Percentiles rank a stretch among this genome's conserved stretches.
Evolutionary conservation across 1,140 invertebrate genomes (phyloP).

Genomic region (Colletes latitarsis): DNA sequence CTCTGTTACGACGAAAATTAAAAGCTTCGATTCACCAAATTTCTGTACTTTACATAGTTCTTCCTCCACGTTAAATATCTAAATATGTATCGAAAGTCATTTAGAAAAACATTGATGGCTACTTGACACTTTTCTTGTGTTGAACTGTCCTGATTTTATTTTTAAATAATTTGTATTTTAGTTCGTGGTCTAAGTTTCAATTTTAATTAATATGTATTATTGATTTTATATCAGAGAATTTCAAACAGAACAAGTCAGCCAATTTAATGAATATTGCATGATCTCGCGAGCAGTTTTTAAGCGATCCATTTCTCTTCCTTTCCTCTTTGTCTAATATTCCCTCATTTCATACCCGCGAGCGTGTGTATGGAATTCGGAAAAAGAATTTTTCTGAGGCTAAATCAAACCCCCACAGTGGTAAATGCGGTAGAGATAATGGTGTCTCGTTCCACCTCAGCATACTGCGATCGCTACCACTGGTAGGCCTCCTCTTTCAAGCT

Average conservation of each 20-base stretch:
- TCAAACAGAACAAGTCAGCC: not conserved
- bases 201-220: no score
- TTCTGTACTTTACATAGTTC: no score
- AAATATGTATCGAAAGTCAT: no score
- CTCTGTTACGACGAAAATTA: no score
- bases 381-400: slow-evolving; percentile 1
- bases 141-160: no score
- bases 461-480: slow-evolving; percentile 5
- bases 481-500: slow-evolving; percentile 44
- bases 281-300: not conserved
- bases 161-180: no score
- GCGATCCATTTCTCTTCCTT: not conserved
- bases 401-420: slow-evolving; percentile 13
- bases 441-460: not conserved
- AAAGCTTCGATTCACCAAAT: no score
- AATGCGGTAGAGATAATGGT: slow-evolving; percentile 57
- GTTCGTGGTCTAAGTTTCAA: no score
- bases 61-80: no score
- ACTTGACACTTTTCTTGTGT: no score
- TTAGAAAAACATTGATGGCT: no score
- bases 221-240: not conserved
- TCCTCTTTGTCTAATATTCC: slow-evolving; percentile 8
- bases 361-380: not conserved
- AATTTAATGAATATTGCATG: not conserved
- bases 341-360: slow-evolving; percentile 1